Conservation (phyloP, 2,888 invertebrate genomes). For the Marronus borbonicus region DNA sequence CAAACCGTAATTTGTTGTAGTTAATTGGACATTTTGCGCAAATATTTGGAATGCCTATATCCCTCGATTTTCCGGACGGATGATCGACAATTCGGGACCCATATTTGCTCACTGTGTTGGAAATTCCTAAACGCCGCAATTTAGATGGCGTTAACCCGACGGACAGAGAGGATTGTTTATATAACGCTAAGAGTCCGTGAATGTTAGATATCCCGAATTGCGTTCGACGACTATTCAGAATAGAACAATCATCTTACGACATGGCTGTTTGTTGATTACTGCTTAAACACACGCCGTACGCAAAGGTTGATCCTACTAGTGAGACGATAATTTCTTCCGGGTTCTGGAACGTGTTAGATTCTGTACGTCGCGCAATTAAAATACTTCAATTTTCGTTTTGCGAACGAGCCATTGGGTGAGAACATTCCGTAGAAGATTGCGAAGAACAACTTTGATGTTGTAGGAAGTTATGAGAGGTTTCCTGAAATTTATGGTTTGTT, state of each 20-base stretch:
- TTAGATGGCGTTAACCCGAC: background rate
- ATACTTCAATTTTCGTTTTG: background rate
- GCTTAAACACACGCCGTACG: too few species aligned
- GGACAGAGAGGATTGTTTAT: background rate
- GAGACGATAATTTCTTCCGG: background rate
- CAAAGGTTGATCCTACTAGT: background rate
- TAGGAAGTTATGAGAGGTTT: too few species aligned
- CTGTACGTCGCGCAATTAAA: conserved; percentile 5
- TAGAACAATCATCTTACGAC: conserved; percentile 1
- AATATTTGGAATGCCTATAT: background rate
- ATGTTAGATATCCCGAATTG: background rate
- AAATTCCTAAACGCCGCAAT: background rate
- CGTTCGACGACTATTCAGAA: background rate
- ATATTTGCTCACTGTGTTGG: background rate
- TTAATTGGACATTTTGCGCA: background rate
- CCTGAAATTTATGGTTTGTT: too few species aligned
- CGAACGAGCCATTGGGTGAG: background rate
- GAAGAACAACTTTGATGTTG: too few species aligned
- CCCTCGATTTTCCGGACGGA: background rate
- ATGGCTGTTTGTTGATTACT: too few species aligned
- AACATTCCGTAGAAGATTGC: too few species aligned
- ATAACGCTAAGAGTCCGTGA: background rate
- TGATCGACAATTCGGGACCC: background rate
- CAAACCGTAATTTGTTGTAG: too few species aligned
- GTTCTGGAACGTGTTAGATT: conserved; percentile 10